These are phyloP conservation scores for Nestor notabilis DNA, from an alignment of 2,113 vertebrate species.

Conservation along the genomic window DNA sequence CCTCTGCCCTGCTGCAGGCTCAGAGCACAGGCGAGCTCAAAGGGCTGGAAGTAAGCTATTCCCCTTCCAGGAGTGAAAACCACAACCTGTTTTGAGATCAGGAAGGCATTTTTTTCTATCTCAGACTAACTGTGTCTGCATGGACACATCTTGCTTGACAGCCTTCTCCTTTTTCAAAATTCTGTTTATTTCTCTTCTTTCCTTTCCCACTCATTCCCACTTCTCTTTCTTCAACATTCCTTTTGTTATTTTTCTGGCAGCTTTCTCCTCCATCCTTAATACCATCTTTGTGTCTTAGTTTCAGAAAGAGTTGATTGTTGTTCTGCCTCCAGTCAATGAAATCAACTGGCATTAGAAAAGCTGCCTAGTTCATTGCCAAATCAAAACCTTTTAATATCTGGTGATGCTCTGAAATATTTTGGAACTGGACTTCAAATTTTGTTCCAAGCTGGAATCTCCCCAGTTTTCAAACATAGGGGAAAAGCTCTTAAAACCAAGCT, in stretches of 20 bases:
- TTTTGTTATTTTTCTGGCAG: neutral
- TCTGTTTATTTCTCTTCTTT: neutral
- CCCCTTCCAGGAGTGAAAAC: neutral
- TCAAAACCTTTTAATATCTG: constrained; percentile 49
- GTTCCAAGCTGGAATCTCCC: constrained; percentile 44
- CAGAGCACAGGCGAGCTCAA: rapidly evolving
- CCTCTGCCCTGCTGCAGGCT: neutral
- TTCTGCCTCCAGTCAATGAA: constrained; percentile 30
- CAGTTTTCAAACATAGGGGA: neutral
- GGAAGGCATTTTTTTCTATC: neutral
- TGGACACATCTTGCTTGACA: too few relatives aligned
- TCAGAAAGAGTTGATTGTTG: neutral
- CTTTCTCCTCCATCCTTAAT: neutral
- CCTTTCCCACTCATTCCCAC: neutral
- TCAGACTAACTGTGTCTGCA: neutral
- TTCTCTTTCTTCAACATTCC: neutral
- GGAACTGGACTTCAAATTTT: neutral
- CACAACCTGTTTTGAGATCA: neutral
- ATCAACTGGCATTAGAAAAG: neutral
- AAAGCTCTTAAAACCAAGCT: constrained; percentile 3
- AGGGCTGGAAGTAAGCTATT: neutral
- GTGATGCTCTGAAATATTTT: constrained; percentile 8
- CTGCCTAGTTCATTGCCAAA: constrained; percentile 4
- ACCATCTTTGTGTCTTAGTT: neutral
- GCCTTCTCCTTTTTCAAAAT: neutral